Conservation (phyloP, 2,888 invertebrate species). For the Sericinus montela region DNA sequence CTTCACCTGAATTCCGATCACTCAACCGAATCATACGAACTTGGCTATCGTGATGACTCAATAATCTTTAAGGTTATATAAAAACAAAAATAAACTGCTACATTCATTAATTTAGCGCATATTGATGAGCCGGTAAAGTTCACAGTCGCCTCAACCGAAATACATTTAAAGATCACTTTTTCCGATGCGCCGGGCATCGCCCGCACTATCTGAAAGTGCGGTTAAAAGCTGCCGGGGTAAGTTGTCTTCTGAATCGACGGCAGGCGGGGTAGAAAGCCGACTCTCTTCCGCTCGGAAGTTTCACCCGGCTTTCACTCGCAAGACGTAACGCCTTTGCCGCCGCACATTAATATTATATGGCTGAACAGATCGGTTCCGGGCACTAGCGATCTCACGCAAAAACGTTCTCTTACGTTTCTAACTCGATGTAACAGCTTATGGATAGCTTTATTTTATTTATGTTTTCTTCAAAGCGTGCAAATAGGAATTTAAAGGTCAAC, state of each 20-base stretch:
- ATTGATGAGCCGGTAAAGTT: too few species aligned
- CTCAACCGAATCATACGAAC: too few species aligned
- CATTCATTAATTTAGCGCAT: too few species aligned
- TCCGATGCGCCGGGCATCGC: background rate
- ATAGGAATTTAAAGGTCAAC: slow-evolving; percentile 16
- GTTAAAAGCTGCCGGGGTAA: slow-evolving; percentile 47
- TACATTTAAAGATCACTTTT: background rate
- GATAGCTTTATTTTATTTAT: background rate
- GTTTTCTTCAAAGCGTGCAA: slow-evolving; percentile 26
- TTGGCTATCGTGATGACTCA: too few species aligned
- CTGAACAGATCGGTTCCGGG: slow-evolving; percentile 37
- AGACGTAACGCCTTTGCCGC: slow-evolving; percentile 39
- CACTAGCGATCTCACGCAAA: slow-evolving; percentile 23
- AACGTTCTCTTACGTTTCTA: background rate
- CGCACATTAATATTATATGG: slow-evolving; percentile 45
- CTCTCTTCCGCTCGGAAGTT: slow-evolving; percentile 70
- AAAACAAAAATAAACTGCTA: too few species aligned
- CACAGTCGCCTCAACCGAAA: too few species aligned
- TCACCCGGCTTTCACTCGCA: slow-evolving; percentile 70
- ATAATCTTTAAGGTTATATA: too few species aligned
- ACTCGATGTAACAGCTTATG: background rate
- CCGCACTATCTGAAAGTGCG: slow-evolving; percentile 22
- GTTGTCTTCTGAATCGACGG: slow-evolving; percentile 46
- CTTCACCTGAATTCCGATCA: too few species aligned
- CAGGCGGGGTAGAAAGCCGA: slow-evolving; percentile 72